Conservation (phyloP, 2,113 vertebrate genomes). For the Excalfactoria chinensis region DNA sequence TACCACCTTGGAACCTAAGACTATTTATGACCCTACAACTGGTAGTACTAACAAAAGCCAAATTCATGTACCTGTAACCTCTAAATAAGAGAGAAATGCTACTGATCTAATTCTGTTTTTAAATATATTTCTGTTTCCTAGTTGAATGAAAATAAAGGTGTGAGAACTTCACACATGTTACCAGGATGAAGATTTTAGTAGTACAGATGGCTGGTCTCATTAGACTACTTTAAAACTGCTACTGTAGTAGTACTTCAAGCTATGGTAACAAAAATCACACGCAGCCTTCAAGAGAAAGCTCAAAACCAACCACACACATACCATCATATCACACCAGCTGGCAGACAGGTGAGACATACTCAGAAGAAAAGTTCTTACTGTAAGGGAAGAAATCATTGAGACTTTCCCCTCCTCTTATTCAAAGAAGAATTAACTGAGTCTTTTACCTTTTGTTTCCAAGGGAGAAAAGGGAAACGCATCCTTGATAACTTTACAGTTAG, state of each 20-base stretch:
- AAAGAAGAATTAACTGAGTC: not conserved
- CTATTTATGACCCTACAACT: not conserved
- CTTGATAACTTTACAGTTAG: not conserved
- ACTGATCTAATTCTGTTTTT: not conserved
- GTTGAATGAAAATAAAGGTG: not conserved
- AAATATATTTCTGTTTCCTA: not conserved
- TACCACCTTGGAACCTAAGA: not conserved
- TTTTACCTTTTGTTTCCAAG: not conserved
- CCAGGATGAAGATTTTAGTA: not conserved
- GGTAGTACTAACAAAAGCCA: not conserved
- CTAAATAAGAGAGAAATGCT: not conserved
- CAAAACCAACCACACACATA: not conserved
- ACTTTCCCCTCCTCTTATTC: not conserved
- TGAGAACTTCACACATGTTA: not conserved
- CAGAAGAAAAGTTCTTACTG: not conserved
- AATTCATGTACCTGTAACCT: not conserved
- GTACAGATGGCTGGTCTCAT: not conserved
- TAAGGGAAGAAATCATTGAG: not conserved
- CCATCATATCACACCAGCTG: not conserved
- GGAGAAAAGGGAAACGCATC: not conserved
- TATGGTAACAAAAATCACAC: not conserved
- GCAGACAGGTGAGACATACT: fast-evolving
- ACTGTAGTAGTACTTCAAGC: not conserved
- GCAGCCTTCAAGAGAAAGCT: not conserved
- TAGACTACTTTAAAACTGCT: not conserved